phyloP scores from a whole-genome alignment of 1,140 invertebrate genomes.

The Drosophila obscura region DNA sequence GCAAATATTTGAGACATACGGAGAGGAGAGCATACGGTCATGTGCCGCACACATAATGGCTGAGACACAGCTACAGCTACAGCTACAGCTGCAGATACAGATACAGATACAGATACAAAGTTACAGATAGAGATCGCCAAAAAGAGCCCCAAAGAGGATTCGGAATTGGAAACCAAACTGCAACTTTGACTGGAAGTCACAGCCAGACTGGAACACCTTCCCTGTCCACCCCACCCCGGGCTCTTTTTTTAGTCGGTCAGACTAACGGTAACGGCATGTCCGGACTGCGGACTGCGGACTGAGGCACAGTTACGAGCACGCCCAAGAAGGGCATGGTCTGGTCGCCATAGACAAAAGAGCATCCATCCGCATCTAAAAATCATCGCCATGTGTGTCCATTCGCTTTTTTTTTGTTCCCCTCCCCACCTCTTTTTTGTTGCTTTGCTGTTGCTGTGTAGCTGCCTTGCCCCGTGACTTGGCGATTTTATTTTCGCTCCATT shows the following conservation, averaged over 20 bases:
- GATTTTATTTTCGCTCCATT: slow-evolving; percentile 82
- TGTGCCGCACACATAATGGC: slow-evolving; percentile 27
- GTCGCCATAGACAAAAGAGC: slow-evolving; percentile 28
- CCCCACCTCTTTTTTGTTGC: slow-evolving; percentile 16
- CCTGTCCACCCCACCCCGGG: too few species aligned
- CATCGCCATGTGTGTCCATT: slow-evolving; percentile 67
- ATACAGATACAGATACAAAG: slow-evolving; percentile 32
- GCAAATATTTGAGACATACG: slow-evolving; percentile 68
- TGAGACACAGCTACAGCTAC: not conserved
- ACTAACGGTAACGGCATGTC: slow-evolving; percentile 61
- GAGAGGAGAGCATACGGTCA: slow-evolving; percentile 28
- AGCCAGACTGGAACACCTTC: slow-evolving; percentile 26
- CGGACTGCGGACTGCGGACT: not conserved
- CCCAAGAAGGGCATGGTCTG: slow-evolving; percentile 66
- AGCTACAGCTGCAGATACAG: not conserved
- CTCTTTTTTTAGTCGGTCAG: slow-evolving; percentile 44
- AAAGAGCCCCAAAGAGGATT: slow-evolving; percentile 9
- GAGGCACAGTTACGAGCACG: slow-evolving; percentile 46
- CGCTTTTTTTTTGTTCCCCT: slow-evolving; percentile 12
- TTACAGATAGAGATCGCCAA: slow-evolving; percentile 49
- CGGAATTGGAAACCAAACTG: slow-evolving; percentile 1
- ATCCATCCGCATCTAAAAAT: slow-evolving; percentile 39
- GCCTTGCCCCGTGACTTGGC: slow-evolving; percentile 72
- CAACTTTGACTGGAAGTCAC: slow-evolving; percentile 12
- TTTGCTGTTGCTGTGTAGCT: slow-evolving; percentile 2